Percentiles rank a stretch among this genome's conserved stretches.
These are phyloP conservation scores for Lithobates sylvaticus DNA, from an alignment of 2,797 vertebrate species.

Conservation along the genomic window DNA sequence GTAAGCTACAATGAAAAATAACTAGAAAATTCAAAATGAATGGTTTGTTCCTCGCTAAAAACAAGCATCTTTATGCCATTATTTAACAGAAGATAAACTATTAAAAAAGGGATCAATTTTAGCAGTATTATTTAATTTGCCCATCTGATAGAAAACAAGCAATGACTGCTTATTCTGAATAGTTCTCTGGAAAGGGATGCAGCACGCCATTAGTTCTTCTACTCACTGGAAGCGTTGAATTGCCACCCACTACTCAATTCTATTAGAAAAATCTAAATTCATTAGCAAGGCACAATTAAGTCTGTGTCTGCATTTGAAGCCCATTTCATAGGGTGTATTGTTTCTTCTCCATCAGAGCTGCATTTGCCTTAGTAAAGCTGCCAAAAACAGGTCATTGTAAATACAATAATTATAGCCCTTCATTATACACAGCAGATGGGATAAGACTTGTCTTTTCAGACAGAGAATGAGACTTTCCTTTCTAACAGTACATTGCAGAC, in stretches of 20 bases:
- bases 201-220: constrained; percentile 55
- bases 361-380: constrained; percentile 60
- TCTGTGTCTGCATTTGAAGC: constrained; percentile 61
- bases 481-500: constrained; percentile 43
- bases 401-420: constrained; percentile 66
- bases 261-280: constrained; percentile 66
- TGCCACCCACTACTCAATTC: constrained; percentile 54
- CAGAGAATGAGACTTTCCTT: constrained; percentile 60
- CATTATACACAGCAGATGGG: constrained; percentile 66
- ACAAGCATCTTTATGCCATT: not conserved
- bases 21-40: too few species aligned
- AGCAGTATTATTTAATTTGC: constrained; percentile 37
- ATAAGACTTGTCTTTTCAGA: constrained; percentile 63
- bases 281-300: constrained; percentile 68
- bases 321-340: constrained; percentile 64
- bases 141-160: constrained; percentile 35
- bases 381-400: constrained; percentile 61
- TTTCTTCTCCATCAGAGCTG: constrained; percentile 54
- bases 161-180: constrained; percentile 25
- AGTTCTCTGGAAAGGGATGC: constrained; percentile 27
- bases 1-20: not conserved
- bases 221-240: constrained; percentile 48
- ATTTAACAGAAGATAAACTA: not conserved
- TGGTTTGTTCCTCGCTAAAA: not conserved
- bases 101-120: not conserved